Percentiles rank a stretch among this genome's conserved stretches.
Conservation (phyloP, 2,113 vertebrate genomes). For the Lathamus discolor region DNA sequence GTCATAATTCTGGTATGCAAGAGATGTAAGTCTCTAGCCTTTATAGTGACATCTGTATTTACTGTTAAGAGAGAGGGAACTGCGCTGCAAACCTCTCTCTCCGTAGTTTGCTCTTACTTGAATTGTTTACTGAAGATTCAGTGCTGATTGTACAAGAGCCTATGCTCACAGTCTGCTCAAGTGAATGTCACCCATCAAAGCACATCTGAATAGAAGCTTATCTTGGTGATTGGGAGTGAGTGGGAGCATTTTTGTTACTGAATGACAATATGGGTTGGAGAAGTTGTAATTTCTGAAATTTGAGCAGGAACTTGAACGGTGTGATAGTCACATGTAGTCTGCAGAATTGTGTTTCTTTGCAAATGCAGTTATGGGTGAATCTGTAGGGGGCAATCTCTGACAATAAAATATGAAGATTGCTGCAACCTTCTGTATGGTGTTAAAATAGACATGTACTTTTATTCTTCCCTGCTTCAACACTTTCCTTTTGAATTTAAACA, state of each 20-base stretch:
- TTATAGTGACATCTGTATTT: not conserved
- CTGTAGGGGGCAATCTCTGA: slow-evolving; percentile 76
- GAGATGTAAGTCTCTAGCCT: not conserved
- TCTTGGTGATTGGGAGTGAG: not conserved
- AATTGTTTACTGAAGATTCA: not conserved
- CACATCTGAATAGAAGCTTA: not conserved
- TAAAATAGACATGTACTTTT: not conserved
- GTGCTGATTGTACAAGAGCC: not conserved
- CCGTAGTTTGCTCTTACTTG: not conserved
- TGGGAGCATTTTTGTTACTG: not conserved
- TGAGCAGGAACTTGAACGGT: not conserved
- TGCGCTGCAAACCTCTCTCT: not conserved
- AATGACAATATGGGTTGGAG: not conserved
- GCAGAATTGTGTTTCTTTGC: not conserved
- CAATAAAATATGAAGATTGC: slow-evolving; percentile 19
- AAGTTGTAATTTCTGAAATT: not conserved
- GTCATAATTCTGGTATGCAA: not conserved
- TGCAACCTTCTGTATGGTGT: not conserved
- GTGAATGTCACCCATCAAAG: not conserved
- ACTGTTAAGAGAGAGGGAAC: not conserved
- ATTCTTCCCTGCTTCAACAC: not conserved
- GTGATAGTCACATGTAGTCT: not conserved
- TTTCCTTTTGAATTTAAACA: not conserved
- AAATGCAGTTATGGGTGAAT: slow-evolving; percentile 32
- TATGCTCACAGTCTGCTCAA: not conserved